phyloP scores from a whole-genome alignment of 2,113 vertebrate species.

The Anolis sagrei region DNA sequence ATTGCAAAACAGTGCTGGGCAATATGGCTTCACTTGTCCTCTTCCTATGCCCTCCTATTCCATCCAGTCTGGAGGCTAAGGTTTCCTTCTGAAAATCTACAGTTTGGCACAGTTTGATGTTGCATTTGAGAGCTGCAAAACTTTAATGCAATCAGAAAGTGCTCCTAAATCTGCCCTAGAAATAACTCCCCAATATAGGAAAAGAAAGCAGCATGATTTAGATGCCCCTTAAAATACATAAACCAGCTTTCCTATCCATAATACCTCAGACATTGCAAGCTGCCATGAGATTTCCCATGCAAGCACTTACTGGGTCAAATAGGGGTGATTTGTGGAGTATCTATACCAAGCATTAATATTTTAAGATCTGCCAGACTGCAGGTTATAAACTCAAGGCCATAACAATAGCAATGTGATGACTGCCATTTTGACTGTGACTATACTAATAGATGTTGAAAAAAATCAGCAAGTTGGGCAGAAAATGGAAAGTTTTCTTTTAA shows the following conservation, averaged over 20 bases:
- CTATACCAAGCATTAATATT: slow-evolving; percentile 26
- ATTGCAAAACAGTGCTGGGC: not conserved
- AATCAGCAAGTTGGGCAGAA: slow-evolving; percentile 4
- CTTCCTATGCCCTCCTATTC: not conserved
- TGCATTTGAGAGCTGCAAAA: not conserved
- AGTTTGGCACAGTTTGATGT: not conserved
- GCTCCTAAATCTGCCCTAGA: slow-evolving; percentile 11
- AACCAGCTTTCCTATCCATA: not conserved
- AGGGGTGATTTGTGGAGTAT: slow-evolving; percentile 25
- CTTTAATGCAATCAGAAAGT: not conserved
- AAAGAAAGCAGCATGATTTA: slow-evolving; percentile 32
- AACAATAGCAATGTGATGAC: slow-evolving; percentile 18
- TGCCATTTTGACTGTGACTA: not conserved
- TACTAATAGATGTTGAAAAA: not conserved
- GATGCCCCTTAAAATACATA: slow-evolving; percentile 19
- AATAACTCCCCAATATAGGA: slow-evolving; percentile 6
- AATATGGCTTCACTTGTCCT: not conserved
- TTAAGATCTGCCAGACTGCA: slow-evolving; percentile 27
- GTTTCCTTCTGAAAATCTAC: not conserved
- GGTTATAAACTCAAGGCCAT: slow-evolving; percentile 29
- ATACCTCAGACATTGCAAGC: slow-evolving; percentile 18
- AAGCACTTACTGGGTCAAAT: slow-evolving; percentile 26
- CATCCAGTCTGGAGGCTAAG: not conserved
- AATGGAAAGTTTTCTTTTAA: not conserved
- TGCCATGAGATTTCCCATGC: slow-evolving; percentile 19